Evolutionary conservation across 1,140 invertebrate species (phyloP), one percentile per base, ranked within the genome.

Genomic region (Cecropterus lyciades): DNA sequence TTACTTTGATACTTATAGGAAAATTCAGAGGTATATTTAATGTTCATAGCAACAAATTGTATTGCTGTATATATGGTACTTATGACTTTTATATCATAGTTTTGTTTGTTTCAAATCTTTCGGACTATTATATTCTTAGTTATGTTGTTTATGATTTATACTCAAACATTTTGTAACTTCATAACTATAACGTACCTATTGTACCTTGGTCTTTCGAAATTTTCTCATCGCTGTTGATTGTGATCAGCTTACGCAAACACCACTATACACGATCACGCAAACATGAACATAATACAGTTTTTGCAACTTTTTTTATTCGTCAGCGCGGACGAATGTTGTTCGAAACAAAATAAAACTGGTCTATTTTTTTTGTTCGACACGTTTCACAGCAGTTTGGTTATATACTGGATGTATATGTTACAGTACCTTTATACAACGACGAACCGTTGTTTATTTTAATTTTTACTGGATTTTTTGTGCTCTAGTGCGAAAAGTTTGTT

Each of bases 311-410:
- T 33, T 75, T 79, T 80, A 27, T 74, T 53, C 48, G 49, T 24
- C 53, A 64, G 51, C 51, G 63, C 60, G 57, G 46, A 73, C 67
- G 72, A 73, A 0, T 7, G 46, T 69, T 67, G 65, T 77, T 75
- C 70, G 65, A 74, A 79, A 74, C 70, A 73, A 63, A 75, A 73
- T 71, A n/a, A 78, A 81, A 83, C 75, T 73, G 71, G 75, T 75
- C 11, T 70, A 45, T n/a, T n/a, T 40, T 57, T 79, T 81, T 78
- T 81, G 49, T 71, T 62, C 68, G 57, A 68, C 66, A 62, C 62
- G 70, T 75, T 75, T 75, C 65, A 76, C 13, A n/a, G 11, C 20
- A 9, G 20, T 49, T 49, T 49, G 17, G 15, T 27, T 49, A 27
- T 27, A 27, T 13, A 69, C 65, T 65, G 53, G 65, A 72, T 72